A percentile compares a stretch with the other conserved stretches of the same genome.
Evolutionary conservation across 1,140 invertebrate genomes (phyloP).

Genomic region (Venustaconcha ellipsiformis): DNA sequence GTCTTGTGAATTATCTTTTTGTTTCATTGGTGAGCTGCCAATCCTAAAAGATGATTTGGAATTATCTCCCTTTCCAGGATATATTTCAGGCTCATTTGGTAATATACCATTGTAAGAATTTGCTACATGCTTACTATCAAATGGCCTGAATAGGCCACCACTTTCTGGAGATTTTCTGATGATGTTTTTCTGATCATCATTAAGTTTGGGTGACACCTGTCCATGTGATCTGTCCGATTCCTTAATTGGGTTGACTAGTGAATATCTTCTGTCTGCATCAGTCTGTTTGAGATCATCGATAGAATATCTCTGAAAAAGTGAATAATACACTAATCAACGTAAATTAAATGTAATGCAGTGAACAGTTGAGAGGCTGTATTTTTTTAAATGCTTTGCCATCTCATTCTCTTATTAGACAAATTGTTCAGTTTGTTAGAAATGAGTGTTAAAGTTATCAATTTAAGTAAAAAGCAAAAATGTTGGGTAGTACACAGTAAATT

Average conservation of each 20-base stretch:
- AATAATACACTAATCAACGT: background rate
- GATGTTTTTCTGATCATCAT: slow-evolving; percentile 4
- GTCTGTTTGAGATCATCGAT: slow-evolving; percentile 13
- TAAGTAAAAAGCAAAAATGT: no score
- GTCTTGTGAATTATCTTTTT: no score
- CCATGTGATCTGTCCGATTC: slow-evolving; percentile 12
- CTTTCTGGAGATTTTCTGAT: slow-evolving; percentile 27
- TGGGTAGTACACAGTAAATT: no score
- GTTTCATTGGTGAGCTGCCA: no score
- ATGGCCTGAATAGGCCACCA: slow-evolving; percentile 47
- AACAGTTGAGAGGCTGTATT: no score
- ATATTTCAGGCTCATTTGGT: no score
- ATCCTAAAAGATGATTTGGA: no score
- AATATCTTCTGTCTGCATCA: slow-evolving; percentile 18
- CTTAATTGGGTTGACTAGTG: slow-evolving; percentile 12
- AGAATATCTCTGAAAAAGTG: slow-evolving; percentile 10
- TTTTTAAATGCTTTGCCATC: no score
- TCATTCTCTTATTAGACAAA: no score
- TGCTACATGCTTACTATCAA: slow-evolving; percentile 40
- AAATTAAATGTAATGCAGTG: background rate
- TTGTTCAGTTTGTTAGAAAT: no score
- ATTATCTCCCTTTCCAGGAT: no score
- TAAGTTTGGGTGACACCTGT: slow-evolving; percentile 15
- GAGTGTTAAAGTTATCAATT: no score
- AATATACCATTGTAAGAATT: slow-evolving; percentile 27